Evolutionary conservation across 2,888 invertebrate genomes (phyloP), one percentile per base, ranked within the genome.

Genomic region (Chironomus riparius): DNA sequence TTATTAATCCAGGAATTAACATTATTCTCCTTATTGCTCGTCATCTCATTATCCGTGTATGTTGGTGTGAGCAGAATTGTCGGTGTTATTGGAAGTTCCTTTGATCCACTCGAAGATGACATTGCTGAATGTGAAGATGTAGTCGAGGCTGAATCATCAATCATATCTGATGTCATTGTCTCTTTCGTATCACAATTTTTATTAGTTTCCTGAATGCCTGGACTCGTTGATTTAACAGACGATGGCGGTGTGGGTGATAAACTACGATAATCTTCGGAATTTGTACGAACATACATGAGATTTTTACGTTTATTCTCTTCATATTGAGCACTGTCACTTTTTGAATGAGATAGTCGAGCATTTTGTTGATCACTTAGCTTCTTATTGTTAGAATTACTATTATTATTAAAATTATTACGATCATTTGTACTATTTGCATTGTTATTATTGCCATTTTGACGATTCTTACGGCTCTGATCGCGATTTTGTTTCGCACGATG

Each of bases 1-100:
- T 47, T 72, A 21, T 72, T 50, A 13, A 72, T 72, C 72, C 72
- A 72, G 2, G 56, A 18, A 24, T 72, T 72, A 18, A 72, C 72
- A 62, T 4, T 24, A 13, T 22, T 65, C 24, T 65, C 22, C 22
- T 62, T 48, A 7, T 15, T 28, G 28, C 28, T 47, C 12, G 50
- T 22, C 10, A n/a, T n/a, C n/a, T 72, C 72, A 24, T 38, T 22
- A 38, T 56, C 56, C 0, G 13, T 56, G 5, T 18, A 15, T 56
- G 56, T 56, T 56, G 70, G 70, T 5, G 15, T 28, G 6, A 38
- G 12, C 4, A 72, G n/a, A 15, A 62, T 47, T 38, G 62, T 38
- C n/a, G 61, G 61, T 15, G 61, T 56, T 2, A 38, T 24, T 12
- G 61, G 48, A 2, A n/a, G 28, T 38, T 61, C 13, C 22, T 72